phyloP scores from a whole-genome alignment of 2,797 vertebrate species.

The Helicolenus hilgendorfi region DNA sequence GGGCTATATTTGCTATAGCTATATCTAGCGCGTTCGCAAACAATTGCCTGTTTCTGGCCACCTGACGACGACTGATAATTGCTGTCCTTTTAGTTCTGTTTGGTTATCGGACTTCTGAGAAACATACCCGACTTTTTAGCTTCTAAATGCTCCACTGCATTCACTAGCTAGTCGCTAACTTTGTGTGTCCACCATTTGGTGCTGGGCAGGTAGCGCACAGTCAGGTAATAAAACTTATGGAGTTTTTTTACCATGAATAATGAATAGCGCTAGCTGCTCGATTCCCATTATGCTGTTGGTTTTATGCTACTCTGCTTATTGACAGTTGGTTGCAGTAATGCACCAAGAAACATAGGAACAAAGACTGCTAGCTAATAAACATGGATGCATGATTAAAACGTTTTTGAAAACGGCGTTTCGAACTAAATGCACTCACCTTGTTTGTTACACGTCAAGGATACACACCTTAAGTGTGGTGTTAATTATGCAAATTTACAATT shows the following conservation, averaged over 20 bases:
- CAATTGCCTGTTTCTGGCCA: neutral
- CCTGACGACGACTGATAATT: neutral
- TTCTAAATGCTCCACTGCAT: neutral
- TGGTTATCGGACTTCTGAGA: neutral
- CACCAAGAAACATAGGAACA: neutral
- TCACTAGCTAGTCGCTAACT: no score
- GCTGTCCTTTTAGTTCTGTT: neutral
- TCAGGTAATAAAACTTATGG: no score
- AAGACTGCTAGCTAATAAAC: neutral
- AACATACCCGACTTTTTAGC: neutral
- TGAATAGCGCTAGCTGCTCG: no score
- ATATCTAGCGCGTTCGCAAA: neutral
- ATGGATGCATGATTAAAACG: neutral
- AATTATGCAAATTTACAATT: no score
- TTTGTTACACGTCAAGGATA: neutral
- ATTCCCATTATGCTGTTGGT: neutral
- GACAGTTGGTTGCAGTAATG: neutral
- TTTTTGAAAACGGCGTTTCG: neutral
- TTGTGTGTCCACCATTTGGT: neutral
- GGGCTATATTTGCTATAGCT: neutral
- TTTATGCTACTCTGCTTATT: neutral
- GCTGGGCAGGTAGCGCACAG: neutral
- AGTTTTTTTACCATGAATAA: neutral
- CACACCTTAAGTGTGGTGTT: neutral
- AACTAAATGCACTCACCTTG: neutral